phyloP scores from a whole-genome alignment of 2,888 invertebrate species.

The Mimachlamys varia region DNA sequence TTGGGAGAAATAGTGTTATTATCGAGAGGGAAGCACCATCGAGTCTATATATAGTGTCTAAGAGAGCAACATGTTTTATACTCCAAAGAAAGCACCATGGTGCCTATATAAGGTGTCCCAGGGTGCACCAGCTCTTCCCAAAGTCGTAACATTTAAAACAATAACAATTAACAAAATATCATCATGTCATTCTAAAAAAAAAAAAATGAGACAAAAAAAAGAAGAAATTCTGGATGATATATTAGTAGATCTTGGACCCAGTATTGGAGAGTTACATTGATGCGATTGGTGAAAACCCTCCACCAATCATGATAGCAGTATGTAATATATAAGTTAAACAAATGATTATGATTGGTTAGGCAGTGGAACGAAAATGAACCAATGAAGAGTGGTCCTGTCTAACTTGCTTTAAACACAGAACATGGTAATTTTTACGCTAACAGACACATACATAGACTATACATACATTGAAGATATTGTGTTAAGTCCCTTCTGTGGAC shows the following conservation, averaged over 20 bases:
- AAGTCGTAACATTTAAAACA: constrained; percentile 29
- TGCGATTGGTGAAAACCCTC: constrained; percentile 6
- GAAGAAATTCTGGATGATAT: constrained; percentile 13
- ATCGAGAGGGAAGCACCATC: not conserved
- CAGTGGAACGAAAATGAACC: constrained; percentile 27
- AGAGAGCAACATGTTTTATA: not conserved
- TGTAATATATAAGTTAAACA: not conserved
- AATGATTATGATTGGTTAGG: constrained; percentile 33
- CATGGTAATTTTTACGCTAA: not conserved
- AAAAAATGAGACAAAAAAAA: not conserved
- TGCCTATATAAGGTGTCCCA: constrained; percentile 24
- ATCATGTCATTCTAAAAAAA: constrained; percentile 21
- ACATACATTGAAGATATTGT: not conserved
- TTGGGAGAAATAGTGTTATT: not conserved
- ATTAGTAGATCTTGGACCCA: constrained; percentile 32
- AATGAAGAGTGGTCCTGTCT: constrained; percentile 4
- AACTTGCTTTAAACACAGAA: not conserved
- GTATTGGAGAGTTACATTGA: constrained; percentile 30
- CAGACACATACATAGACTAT: not conserved
- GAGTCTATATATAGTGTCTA: not conserved
- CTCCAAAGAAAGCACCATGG: not conserved
- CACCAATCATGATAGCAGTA: constrained; percentile 32
- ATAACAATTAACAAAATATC: constrained; percentile 32
- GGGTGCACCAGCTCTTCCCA: not conserved
- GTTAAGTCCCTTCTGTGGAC: constrained; percentile 52